Base-by-base conservation (phyloP, 2,888 invertebrate genomes). In the Chelonus formosanus region DNA sequence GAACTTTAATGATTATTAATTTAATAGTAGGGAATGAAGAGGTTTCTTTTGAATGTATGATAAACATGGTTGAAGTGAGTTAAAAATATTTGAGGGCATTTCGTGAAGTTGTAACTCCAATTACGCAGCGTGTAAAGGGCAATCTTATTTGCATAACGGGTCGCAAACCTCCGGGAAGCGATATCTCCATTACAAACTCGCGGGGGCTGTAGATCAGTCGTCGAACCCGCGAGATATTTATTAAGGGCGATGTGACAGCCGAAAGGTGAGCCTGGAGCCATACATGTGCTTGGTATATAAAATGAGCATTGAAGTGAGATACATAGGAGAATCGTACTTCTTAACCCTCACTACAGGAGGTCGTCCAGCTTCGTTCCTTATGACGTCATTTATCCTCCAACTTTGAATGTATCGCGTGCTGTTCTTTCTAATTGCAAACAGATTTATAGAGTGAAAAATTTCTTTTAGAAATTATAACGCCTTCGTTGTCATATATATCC, bases 351-450 rank as follows among this genome's bases (percentile, higher is more conserved):
- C 68, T 36, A 63, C 71, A 71, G 73, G 73, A 71, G 74, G 70
- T 73, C 74, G 64, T 70, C 67, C 72, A 72, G 72, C 72, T 71
- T 75, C 73, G 75, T 79, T 77, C 73, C 80, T 80, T 80, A 76
- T 76, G 80, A 80, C 80, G 77, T 78, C 80, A 77, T 81, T 80
- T 80, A 80, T 80, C 75, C 78, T 79, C 75, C 73, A 73, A 65
- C 67, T 70, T 72, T 68, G 60, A 55, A 68, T 69, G 67, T 72
- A 74, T 79, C 76, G 79, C 79, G 78, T 79, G 83, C 78, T 75
- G 75, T 71, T 74, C 70, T 65, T 70, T 78, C 81, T 83, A 83
- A 83, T 83, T 83, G 80, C 83, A 80, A 83, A 81, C 73, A 81
- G 82, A 83, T 83, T 83, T 83, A 83, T 83, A 76, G 78, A 74